Evolutionary conservation across 2,113 vertebrate species (phyloP), one percentile per base, ranked within the genome.

Genomic region (Microtus ochrogaster): DNA sequence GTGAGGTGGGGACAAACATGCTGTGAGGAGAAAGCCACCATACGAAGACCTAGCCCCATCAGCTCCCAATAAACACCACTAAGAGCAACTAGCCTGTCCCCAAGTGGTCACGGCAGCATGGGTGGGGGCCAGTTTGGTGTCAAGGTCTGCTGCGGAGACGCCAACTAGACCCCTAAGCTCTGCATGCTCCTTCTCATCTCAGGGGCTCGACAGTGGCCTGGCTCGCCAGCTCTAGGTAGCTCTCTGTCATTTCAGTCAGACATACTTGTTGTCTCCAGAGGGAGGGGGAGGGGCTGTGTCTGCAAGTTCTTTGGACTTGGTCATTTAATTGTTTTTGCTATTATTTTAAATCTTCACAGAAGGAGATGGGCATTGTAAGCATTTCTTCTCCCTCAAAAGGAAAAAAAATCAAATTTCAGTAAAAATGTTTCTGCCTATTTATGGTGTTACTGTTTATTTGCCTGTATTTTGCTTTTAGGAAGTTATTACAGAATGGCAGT

Each of bases 371-470:
- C 36, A 88, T 30, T 74, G 73, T 79, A 72, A 79, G 88, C 55
- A 21, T 85, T 95, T 83, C 61, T 24, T 12, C 7, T 14, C 66
- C 13, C 49, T 2, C 5, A 17, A 61, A 77, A 66, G 8, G 3
- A 16, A 26, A 39, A 33, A 95, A 97, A 97, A 97, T 96, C 84
- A 97, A 97, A 97, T 97, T 95, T 95, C 81, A 96, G 92, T 90
- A 72, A 91, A 55, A 77, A 94, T 97, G 84, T 95, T 97, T 86
- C 92, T 97, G 96, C 96, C 91, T 63, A 86, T 79, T 86, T 78
- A 82, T 94, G 73, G 72, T 36, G 39, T 61, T 65, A 84, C 47
- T 36, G 24, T 65, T 89, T 89, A 93, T 79, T 91, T 94, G 78
- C 97, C 88, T 96, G 73, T 55, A 87, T 94, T 89, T 85, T 77